Base-by-base conservation (phyloP, 2,113 vertebrate genomes). In the Macrotus californicus region DNA sequence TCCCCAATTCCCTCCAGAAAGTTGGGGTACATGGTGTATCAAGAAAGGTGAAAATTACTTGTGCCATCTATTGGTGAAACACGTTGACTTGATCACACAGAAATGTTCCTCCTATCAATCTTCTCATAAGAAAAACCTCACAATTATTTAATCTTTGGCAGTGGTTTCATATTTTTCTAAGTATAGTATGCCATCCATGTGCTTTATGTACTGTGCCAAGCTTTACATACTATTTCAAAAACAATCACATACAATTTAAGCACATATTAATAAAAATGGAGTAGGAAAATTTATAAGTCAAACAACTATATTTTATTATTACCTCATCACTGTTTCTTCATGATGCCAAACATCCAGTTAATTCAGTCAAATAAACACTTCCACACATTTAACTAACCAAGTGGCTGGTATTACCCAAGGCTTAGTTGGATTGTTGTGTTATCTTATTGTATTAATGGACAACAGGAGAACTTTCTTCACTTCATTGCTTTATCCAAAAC, bases 121-220 rank as follows among this genome's bases (percentile, higher is more conserved):
- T 56, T 66, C 29, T 52, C 69, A 36, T 52, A 48, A 87, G 18
- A 77, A 52, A 89, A 79, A 24, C 39, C 3, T 69, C 52, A 5
- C 6, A 81, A 76, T 48, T 91, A 31, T 73, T 95, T 76, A 39
- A 67, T 24, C 50, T 70, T 82, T 87, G 54, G 24, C 34, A 89
- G 77, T 70, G 16, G 90, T 52, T 95, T 95, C 29, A 72, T 26
- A 91, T 15, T 86, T 89, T 89, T 43, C 18, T 76, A 91, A 89
- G 21, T 79, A 86, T 21, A 75, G 10, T 3, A 61, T 61, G 34
- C 18, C 41, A 52, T 52, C 16, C 34, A 48, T 82, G 36, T 34
- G 16, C 43, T 94, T 92, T 39, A 61, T 92, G 15, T 64, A 15
- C 61, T 64, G 61, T 36, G 22, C 36, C 93, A 41, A 84, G 10